A percentile compares a stretch with the other conserved stretches of the same genome.
Conservation (phyloP, 2,888 invertebrate species). For the Aphodius granarius region DNA sequence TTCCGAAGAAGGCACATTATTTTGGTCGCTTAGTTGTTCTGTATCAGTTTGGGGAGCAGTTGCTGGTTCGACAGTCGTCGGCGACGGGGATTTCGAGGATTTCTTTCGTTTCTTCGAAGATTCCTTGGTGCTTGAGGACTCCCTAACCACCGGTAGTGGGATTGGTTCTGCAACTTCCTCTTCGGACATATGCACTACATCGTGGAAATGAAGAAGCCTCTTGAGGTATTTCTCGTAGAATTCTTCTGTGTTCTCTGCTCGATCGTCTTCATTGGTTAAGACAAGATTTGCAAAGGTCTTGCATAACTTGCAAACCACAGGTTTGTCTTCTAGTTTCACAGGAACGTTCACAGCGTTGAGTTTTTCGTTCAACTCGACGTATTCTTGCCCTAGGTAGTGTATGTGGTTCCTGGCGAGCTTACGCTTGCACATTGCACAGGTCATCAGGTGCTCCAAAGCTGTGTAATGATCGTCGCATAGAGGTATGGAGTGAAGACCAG, state of each 20-base stretch:
- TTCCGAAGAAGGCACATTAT: constrained; percentile 43
- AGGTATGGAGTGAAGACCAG: constrained; percentile 69
- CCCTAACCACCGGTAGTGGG: constrained; percentile 45
- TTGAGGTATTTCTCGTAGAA: constrained; percentile 66
- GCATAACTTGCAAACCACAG: constrained; percentile 81
- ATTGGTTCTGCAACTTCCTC: constrained; percentile 58
- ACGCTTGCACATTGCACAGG: constrained; percentile 77
- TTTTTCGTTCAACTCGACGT: constrained; percentile 56
- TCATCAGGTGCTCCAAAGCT: constrained; percentile 71
- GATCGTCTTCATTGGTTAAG: constrained; percentile 62
- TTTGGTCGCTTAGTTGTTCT: constrained; percentile 24
- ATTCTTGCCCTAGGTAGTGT: constrained; percentile 67
- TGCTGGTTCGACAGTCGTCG: constrained; percentile 19
- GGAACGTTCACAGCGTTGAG: constrained; percentile 68
- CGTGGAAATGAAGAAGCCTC: constrained; percentile 73
- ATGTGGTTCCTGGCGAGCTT: constrained; percentile 76
- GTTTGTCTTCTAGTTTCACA: constrained; percentile 66
- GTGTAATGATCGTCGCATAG: constrained; percentile 72
- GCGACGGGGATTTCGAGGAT: constrained; percentile 37
- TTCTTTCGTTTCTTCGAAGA: constrained; percentile 50
- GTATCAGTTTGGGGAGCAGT: constrained; percentile 28
- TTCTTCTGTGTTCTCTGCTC: constrained; percentile 52
- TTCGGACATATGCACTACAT: constrained; percentile 66
- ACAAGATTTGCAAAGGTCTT: constrained; percentile 76
- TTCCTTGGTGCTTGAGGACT: constrained; percentile 36